Evolutionary conservation across 2,797 vertebrate genomes (phyloP), one percentile per base, ranked within the genome.

Genomic region (Muraenolepis orangiensis): DNA sequence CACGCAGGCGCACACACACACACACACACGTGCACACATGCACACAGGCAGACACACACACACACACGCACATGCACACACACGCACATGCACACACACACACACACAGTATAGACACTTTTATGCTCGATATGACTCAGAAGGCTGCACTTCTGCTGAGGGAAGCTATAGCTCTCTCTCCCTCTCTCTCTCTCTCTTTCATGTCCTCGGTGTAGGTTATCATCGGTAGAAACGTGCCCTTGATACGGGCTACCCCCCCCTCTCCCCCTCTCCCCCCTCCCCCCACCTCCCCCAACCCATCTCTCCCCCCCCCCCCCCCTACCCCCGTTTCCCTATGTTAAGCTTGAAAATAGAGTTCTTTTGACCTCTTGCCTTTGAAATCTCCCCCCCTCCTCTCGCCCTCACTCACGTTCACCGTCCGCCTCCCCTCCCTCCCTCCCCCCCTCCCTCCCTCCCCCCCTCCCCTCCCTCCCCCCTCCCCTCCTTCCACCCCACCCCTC

Each of bases 321-420:
- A 82, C 81, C 80, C 85, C 85, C 82, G 81, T 78, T 87, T 89
- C 79, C 85, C 85, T 74, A 82, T 80, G 87, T 89, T 87, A 87
- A 84, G 81, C 85, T 88, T 84, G 81, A 90, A 92, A 93, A 93
- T 93, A 90, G 90, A 91, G 84, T 83, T 77, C 85, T 90, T 83
- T 83, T 92, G 91, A 93, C 91, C 91, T 78, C 83, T 74, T 82
- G 84, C 86, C 84, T 91, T 89, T 92, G 85, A 87, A 92, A 88
- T 86, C n/a, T n/a, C n/a, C n/a, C n/a, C n/a, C n/a, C n/a, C n/a
- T 79, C 76, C 80, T 80, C 75, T 30, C 36, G 23, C 69, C 69
- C 0, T 36, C 76, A 76, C 86, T 82, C 80, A 84, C 68, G 31
- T 81, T 76, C 83, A 84, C 68, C 32, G 81, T 76, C 83, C 76